These are phyloP conservation scores for Micoletzkya japonica DNA, from an alignment of 2,888 invertebrate genomes.

Conservation along the genomic window DNA sequence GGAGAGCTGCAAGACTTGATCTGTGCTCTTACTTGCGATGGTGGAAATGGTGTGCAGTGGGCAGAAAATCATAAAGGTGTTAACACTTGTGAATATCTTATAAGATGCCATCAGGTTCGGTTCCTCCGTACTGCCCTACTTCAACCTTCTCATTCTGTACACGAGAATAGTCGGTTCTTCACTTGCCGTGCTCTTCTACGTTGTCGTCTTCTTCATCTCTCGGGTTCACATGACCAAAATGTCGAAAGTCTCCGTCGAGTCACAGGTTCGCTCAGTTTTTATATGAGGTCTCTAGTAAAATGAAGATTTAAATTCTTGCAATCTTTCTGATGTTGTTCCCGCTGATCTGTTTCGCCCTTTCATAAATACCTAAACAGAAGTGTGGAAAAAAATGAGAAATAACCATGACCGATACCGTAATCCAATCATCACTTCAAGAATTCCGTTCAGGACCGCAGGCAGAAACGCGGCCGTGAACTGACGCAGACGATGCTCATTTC, in stretches of 20 bases:
- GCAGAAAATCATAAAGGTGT: no score
- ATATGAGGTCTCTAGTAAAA: no score
- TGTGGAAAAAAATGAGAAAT: no score
- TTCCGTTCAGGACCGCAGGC: constrained; percentile 15
- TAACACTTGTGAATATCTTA: no score
- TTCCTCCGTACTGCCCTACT: not conserved
- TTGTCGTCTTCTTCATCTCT: constrained; percentile 16
- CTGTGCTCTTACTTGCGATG: no score
- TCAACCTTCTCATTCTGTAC: constrained; percentile 14
- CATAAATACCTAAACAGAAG: no score
- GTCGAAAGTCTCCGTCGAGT: not conserved
- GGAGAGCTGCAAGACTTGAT: no score
- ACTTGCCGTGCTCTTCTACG: not conserved
- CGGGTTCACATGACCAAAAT: constrained; percentile 10
- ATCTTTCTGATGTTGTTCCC: not conserved
- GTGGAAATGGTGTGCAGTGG: no score
- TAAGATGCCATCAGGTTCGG: constrained; percentile 8
- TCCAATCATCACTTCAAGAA: no score
- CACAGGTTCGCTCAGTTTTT: not conserved
- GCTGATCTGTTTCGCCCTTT: no score
- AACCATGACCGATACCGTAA: no score
- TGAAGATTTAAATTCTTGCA: no score
- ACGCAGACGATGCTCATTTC: constrained; percentile 22
- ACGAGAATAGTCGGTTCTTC: constrained; percentile 6
- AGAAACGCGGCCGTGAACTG: constrained; percentile 7